Conservation (phyloP, 2,113 vertebrate species). For the Proteles cristata region DNA sequence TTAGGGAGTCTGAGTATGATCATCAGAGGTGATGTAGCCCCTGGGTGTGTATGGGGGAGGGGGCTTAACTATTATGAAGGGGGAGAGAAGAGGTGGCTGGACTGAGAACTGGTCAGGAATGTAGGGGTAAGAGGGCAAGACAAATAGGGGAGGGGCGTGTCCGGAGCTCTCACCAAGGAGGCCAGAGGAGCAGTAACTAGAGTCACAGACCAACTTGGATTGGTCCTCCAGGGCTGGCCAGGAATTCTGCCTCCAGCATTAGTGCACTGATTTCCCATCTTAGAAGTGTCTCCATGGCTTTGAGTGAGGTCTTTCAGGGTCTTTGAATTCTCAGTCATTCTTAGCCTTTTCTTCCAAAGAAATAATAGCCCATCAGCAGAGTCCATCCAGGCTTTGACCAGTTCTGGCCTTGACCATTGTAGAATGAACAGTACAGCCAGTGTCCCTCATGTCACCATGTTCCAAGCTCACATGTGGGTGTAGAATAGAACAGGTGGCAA, state of each 20-base stretch:
- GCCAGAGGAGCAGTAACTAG: neutral
- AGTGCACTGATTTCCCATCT: neutral
- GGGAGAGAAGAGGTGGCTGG: neutral
- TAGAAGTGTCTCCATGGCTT: neutral
- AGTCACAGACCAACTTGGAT: rapidly evolving
- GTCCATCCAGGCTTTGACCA: neutral
- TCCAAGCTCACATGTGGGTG: neutral
- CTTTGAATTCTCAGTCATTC: constrained; percentile 8
- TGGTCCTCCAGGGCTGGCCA: neutral
- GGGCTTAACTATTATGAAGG: neutral
- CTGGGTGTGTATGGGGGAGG: neutral
- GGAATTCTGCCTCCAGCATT: neutral
- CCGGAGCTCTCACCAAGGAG: neutral
- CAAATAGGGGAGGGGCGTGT: neutral
- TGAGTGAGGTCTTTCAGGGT: neutral
- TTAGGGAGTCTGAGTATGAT: neutral
- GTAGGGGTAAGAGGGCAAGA: neutral
- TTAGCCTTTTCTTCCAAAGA: constrained; percentile 44
- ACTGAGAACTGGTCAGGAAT: neutral
- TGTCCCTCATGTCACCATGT: neutral
- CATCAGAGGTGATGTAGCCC: neutral
- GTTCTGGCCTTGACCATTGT: neutral
- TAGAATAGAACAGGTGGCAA: neutral
- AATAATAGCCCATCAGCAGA: neutral
- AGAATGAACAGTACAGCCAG: neutral